Percentiles rank a stretch among this genome's conserved stretches.
Conservation (phyloP, 2,113 vertebrate genomes). For the Amia ocellicauda region DNA sequence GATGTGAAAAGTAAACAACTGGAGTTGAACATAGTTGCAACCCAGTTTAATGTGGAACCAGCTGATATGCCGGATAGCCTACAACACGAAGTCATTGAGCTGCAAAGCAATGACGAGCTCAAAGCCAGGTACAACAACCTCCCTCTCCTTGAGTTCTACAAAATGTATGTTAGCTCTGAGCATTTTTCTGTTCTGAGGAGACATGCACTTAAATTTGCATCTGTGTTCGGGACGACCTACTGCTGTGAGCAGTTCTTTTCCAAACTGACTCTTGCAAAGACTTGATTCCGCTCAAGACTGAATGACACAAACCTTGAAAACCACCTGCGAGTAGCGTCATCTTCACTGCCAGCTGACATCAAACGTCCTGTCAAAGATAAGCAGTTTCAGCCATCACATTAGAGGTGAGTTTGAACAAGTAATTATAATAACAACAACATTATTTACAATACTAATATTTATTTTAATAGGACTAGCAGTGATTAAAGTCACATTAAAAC, state of each 20-base stretch:
- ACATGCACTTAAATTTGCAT: conserved; percentile 47
- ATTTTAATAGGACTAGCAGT: no score
- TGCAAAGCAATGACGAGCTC: conserved; percentile 50
- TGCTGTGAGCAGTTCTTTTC: conserved; percentile 44
- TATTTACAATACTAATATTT: not conserved
- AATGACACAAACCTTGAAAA: conserved; percentile 39
- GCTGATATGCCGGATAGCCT: conserved; percentile 42
- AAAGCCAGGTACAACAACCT: conserved; percentile 44
- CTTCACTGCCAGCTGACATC: conserved; percentile 32
- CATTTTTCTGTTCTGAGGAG: conserved; percentile 45
- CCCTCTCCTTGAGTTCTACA: conserved; percentile 40
- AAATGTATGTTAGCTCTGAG: conserved; percentile 32
- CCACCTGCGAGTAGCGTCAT: conserved; percentile 31
- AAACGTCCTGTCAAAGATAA: conserved; percentile 33
- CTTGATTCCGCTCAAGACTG: conserved; percentile 33
- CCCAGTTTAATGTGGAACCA: conserved; percentile 43
- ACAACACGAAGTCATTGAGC: conserved; percentile 39
- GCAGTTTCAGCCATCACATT: conserved; percentile 28
- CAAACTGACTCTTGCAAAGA: conserved; percentile 34
- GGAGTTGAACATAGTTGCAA: no score
- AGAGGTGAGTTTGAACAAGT: not conserved
- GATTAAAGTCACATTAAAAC: no score
- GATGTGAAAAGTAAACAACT: conserved; percentile 43
- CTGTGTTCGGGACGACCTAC: no score
- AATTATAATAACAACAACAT: no score